Evolutionary conservation across 2,888 invertebrate genomes (phyloP).

Genomic region (Hybos culiciformis): DNA sequence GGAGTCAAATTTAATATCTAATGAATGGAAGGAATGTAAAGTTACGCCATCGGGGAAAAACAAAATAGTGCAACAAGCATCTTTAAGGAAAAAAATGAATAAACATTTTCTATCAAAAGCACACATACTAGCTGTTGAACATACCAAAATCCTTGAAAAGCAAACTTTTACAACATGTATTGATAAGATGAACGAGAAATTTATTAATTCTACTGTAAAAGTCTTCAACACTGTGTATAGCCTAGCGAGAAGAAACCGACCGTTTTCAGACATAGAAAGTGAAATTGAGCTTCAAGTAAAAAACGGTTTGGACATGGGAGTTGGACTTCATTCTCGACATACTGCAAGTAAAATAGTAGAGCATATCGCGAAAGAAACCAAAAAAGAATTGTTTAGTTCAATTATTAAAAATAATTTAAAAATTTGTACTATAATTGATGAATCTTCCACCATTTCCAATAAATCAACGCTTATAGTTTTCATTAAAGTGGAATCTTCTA

Average conservation of each 20-base stretch:
- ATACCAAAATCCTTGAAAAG: not conserved
- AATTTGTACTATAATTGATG: not conserved
- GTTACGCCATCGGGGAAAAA: not conserved
- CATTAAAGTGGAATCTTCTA: not conserved
- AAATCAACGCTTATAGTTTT: not conserved
- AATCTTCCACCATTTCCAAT: not conserved
- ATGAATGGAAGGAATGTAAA: not conserved
- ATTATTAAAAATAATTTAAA: slow-evolving; percentile 1
- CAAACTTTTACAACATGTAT: not conserved
- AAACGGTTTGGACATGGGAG: not conserved
- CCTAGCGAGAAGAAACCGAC: not conserved
- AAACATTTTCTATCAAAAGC: not conserved
- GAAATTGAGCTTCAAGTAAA: not conserved
- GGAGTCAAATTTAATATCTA: not conserved
- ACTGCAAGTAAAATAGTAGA: not conserved
- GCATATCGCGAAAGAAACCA: not conserved
- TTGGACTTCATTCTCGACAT: not conserved
- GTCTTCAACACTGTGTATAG: not conserved
- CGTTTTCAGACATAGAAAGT: not conserved
- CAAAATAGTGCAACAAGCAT: not conserved
- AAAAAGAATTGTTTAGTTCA: not conserved
- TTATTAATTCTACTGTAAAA: not conserved
- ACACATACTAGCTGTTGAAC: not conserved
- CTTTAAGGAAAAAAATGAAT: slow-evolving; percentile 2
- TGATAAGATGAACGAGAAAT: not conserved